Base-by-base conservation (phyloP, 2,888 invertebrate species). In the Parelbella ahira region DNA sequence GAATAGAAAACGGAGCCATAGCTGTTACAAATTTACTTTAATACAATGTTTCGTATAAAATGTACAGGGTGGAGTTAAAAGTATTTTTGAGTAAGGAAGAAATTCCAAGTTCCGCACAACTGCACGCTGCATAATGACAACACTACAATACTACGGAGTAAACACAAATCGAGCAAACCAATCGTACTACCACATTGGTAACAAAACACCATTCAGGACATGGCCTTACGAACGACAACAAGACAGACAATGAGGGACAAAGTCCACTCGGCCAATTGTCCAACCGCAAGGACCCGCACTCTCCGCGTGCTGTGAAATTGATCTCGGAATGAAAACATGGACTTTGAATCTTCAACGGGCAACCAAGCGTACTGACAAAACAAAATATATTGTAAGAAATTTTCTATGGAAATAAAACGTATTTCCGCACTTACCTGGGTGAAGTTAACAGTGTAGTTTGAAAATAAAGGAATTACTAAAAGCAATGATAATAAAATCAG, bases 251-350 rank as follows among this genome's bases (percentile, higher is more conserved):
- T 70, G 44, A 19, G 41, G 69, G 51, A 25, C 71, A 54, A 77
- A 80, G 79, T 81, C 71, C 77, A 63, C 43, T 29, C 41, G 42
- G 53, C 53, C 72, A 71, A 77, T 78, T 75, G 68, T 59, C 18
- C 7, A 3, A 20, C 19, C 21, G 37, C 44, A 44, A 24, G 27
- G 12, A 23, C 43, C 33, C 42, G 37, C 18, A 37, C 43, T 39
- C 39, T 36, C 23, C 29, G 12, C 29, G 11, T 28, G 33, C 11
- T 20, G 36, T 34, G 47, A 44, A 51, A 45, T 44, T 41, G 37
- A 36, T 42, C 33, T 12, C 6, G 21, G 28, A 44, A 51, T 42
- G 42, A 53, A 43, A 56, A 53, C 49, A 54, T 33, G 56, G 47
- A 54, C 56, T 56, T 56, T 49, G 46, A 5, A 18, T 4, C 19